phyloP scores from a whole-genome alignment of 35 echinoderm and acorn worm species.

The Acanthaster planci region DNA sequence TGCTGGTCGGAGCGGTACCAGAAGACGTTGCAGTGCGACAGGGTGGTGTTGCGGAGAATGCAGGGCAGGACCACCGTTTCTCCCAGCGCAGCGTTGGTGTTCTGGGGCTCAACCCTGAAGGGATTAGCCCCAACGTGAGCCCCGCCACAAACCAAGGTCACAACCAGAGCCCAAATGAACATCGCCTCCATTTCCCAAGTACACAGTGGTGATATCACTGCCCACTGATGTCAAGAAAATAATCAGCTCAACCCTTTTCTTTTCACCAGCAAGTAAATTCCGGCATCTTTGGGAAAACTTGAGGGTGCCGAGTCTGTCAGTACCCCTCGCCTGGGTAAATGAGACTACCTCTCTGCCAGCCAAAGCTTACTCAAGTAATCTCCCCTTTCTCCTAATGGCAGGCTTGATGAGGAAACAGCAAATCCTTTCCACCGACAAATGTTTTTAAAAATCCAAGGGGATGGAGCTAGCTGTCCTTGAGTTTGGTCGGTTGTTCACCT shows the following conservation, averaged over 20 bases:
- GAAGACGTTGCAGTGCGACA: constrained; percentile 31
- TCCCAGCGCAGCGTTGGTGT: background rate
- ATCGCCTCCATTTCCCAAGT: background rate
- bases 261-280: background rate
- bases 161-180: background rate
- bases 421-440: constrained; percentile 17
- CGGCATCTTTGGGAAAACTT: background rate
- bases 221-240: too few relatives aligned
- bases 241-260: background rate
- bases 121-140: background rate
- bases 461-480: too few relatives aligned
- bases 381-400: background rate
- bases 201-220: too few relatives aligned
- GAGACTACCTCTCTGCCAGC: background rate
- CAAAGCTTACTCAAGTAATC: constrained; percentile 6
- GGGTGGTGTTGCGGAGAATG: constrained; percentile 22
- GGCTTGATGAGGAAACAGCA: constrained; percentile 6
- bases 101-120: constrained; percentile 6
- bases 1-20: constrained; percentile 63
- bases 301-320: background rate
- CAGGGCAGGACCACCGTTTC: constrained; percentile 47
- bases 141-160: background rate
- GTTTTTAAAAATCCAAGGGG: background rate
- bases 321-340: background rate
- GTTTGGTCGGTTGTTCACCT: too few relatives aligned